Evolutionary conservation across 2,113 vertebrate genomes (phyloP), one percentile per base, ranked within the genome.

Genomic region (Ochotona curzoniae): DNA sequence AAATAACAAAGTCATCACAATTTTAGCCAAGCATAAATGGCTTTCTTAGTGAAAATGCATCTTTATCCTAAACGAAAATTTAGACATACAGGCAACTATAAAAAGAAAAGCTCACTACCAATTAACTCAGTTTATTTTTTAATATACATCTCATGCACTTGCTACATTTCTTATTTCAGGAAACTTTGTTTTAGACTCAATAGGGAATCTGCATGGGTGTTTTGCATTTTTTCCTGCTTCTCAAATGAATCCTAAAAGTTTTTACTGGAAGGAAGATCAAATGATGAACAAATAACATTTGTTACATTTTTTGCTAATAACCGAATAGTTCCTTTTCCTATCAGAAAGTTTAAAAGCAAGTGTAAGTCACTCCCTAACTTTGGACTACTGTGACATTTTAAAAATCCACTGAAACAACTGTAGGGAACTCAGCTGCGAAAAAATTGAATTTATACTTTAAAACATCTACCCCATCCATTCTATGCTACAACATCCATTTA

Each of bases 21-120:
- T 98, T 98, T 97, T 93, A 98, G 98, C 98, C 98, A 98, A 98
- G 98, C 96, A 91, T 94, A 87, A 83, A 96, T 96, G 95, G 95
- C 89, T 97, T 96, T 97, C 87, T 95, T 75, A 91, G 95, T 90
- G 90, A 96, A 97, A 97, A 96, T 90, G 94, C 35, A 67, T 71
- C 84, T 44, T 61, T 60, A 63, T 92, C 57, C 35, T 83, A 71
- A 94, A 67, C 49, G 64, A 94, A 79, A 64, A 79, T 78, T 88
- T 64, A 83, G 76, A 73, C 79, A 60, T 87, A 64, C 64, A 83
- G 79, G 32, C 83, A 87, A 17, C 95, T 98, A 97, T 96, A 97
- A 97, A 96, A 97, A 97, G 96, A 83, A 97, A 95, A 94, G 78
- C 91, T 97, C 97, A 97, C 96, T 94, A 90, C 96, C 94, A 97